Evolutionary conservation across 2,113 vertebrate genomes (phyloP).

Genomic region (Perca schrenkii): DNA sequence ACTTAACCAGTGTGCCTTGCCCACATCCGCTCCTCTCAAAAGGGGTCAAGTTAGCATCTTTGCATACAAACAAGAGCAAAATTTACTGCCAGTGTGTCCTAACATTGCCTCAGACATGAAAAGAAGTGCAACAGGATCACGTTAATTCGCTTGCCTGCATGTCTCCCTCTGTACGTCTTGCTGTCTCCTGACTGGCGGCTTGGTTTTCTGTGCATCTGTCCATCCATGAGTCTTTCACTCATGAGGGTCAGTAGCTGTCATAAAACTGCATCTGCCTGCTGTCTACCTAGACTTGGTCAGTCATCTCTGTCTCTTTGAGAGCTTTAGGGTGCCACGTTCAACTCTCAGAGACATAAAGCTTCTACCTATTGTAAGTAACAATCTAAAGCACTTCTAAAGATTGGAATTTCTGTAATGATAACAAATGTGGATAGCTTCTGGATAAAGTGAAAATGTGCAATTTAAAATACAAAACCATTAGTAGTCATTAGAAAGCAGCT

Average conservation of each 20-base stretch:
- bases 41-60: background rate
- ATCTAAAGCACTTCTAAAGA: no score
- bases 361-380: background rate
- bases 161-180: slow-evolving; percentile 27
- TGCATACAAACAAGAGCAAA: slow-evolving; percentile 12
- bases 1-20: background rate
- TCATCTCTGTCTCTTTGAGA: slow-evolving; percentile 24
- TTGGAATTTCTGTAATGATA: background rate
- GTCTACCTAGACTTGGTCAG: slow-evolving; percentile 28
- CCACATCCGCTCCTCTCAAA: background rate
- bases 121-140: slow-evolving; percentile 4
- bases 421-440: background rate
- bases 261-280: slow-evolving; percentile 39
- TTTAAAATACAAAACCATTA: background rate
- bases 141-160: background rate
- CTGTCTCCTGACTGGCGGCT: slow-evolving; percentile 26
- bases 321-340: slow-evolving; percentile 2
- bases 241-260: slow-evolving; percentile 41
- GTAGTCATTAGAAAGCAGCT: background rate
- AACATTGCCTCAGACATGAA: background rate
- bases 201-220: slow-evolving; percentile 39
- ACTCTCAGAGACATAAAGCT: slow-evolving; percentile 1
- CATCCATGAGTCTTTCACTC: slow-evolving; percentile 44
- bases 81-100: background rate
- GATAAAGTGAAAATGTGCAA: background rate